Percentiles rank a stretch among this genome's conserved stretches.
Evolutionary conservation across 2,113 vertebrate genomes (phyloP).

Genomic region (Campylomormyrus tamandua): DNA sequence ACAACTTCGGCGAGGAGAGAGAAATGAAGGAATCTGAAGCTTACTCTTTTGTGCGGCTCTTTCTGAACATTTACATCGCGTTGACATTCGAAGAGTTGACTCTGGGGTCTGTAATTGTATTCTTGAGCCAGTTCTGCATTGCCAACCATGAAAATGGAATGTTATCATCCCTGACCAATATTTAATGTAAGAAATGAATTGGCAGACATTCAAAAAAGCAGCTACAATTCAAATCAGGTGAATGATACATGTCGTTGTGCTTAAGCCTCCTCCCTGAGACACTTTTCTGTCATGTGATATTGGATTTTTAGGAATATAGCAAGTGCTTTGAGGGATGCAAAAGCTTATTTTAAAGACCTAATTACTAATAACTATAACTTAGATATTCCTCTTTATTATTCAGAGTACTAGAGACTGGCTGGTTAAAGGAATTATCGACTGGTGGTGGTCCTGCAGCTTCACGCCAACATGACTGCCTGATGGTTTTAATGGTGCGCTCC

Average conservation of each 20-base stretch:
- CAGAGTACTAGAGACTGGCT: not conserved
- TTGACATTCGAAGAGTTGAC: conserved; percentile 99
- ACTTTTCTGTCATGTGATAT: conserved; percentile 54
- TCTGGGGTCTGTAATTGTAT: conserved; percentile 99
- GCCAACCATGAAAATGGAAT: conserved; percentile 99
- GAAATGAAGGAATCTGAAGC: conserved; percentile 54
- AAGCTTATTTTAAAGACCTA: conserved; percentile 5
- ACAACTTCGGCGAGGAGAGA: conserved; percentile 18
- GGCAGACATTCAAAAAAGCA: conserved; percentile 94
- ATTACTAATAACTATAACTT: not conserved
- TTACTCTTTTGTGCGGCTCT: conserved; percentile 71
- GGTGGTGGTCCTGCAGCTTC: not conserved
- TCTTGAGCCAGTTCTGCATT: conserved; percentile 99
- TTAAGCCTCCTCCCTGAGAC: conserved; percentile 54
- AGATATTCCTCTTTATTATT: not conserved
- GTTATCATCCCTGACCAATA: conserved; percentile 99
- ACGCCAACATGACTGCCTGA: not conserved
- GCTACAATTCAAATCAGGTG: conserved; percentile 99
- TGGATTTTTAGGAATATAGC: conserved; percentile 41
- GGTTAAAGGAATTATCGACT: not conserved
- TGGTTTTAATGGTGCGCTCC: not conserved
- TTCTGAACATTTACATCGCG: conserved; percentile 99
- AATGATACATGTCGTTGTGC: conserved; percentile 86
- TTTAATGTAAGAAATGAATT: conserved; percentile 99
- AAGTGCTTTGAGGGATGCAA: conserved; percentile 26